Evolutionary conservation across 2,113 vertebrate species (phyloP).

Genomic region (Periophthalmus modestus): DNA sequence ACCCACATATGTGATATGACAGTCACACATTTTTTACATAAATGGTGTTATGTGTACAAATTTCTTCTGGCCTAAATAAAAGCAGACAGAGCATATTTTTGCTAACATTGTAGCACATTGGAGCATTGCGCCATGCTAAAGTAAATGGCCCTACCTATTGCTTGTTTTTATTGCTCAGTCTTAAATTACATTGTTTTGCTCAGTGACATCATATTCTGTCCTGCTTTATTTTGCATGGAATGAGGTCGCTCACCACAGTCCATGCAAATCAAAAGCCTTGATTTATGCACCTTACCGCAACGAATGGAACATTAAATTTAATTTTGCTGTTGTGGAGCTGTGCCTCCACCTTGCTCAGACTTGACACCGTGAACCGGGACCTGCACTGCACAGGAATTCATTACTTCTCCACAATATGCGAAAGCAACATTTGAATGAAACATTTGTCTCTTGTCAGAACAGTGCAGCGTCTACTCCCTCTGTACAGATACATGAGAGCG

Average conservation of each 20-base stretch:
- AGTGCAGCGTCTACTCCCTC: slow-evolving; percentile 80
- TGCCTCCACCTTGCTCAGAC: slow-evolving; percentile 73
- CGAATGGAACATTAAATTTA: slow-evolving; percentile 97
- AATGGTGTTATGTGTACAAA: neutral
- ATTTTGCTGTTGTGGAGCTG: slow-evolving; percentile 89
- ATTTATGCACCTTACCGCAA: slow-evolving; percentile 92
- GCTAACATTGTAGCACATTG: slow-evolving; percentile 88
- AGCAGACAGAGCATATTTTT: slow-evolving; percentile 82
- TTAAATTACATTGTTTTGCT: slow-evolving; percentile 89
- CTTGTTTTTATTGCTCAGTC: slow-evolving; percentile 84
- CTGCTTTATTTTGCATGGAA: slow-evolving; percentile 87
- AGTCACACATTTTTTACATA: neutral
- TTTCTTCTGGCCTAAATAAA: slow-evolving; percentile 71
- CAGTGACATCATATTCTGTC: slow-evolving; percentile 89
- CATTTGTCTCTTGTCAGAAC: slow-evolving; percentile 98
- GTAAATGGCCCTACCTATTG: slow-evolving; percentile 76
- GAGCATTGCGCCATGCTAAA: slow-evolving; percentile 85
- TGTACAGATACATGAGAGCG: slow-evolving; percentile 60
- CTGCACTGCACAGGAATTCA: slow-evolving; percentile 86
- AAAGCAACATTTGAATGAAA: slow-evolving; percentile 99
- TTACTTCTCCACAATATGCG: slow-evolving; percentile 95
- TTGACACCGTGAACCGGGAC: slow-evolving; percentile 90
- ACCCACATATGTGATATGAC: neutral
- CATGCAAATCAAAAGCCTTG: slow-evolving; percentile 96
- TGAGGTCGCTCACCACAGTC: slow-evolving; percentile 82